Conservation (phyloP, 2,888 invertebrate species). For the Aphelenchoides bicaudatus region DNA sequence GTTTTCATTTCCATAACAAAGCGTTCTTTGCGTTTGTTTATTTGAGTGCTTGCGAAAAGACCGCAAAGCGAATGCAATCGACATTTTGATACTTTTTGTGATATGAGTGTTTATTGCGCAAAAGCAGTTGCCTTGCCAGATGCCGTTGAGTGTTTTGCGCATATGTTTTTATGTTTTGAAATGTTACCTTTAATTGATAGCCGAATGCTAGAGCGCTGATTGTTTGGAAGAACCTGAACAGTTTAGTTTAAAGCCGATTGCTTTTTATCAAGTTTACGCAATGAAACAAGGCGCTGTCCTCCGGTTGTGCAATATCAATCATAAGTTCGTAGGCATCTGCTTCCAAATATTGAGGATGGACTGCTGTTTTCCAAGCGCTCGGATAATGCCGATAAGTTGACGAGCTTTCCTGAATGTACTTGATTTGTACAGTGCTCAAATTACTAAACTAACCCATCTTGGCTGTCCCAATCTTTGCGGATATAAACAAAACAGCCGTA, state of each 20-base stretch:
- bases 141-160: not conserved
- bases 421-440: no score
- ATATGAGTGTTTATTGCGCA: no score
- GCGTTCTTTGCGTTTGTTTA: no score
- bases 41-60: no score
- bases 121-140: not conserved
- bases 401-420: constrained; percentile 50
- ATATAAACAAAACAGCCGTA: constrained; percentile 52
- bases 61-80: no score
- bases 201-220: constrained; percentile 65
- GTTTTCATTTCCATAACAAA: no score
- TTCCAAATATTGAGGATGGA: constrained; percentile 32
- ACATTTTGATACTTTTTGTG: no score
- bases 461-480: constrained; percentile 39
- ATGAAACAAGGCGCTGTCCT: constrained; percentile 78
- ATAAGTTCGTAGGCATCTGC: constrained; percentile 66
- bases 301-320: constrained; percentile 75
- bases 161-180: constrained; percentile 7
- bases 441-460: constrained; percentile 43
- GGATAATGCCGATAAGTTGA: constrained; percentile 58
- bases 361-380: constrained; percentile 45
- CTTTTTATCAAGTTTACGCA: no score
- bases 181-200: constrained; percentile 43
- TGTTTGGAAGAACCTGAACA: constrained; percentile 79
- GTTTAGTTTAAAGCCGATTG: no score